These are phyloP conservation scores for Kryptolebias ocellatus DNA, from an alignment of 2,797 vertebrate species.

Conservation along the genomic window DNA sequence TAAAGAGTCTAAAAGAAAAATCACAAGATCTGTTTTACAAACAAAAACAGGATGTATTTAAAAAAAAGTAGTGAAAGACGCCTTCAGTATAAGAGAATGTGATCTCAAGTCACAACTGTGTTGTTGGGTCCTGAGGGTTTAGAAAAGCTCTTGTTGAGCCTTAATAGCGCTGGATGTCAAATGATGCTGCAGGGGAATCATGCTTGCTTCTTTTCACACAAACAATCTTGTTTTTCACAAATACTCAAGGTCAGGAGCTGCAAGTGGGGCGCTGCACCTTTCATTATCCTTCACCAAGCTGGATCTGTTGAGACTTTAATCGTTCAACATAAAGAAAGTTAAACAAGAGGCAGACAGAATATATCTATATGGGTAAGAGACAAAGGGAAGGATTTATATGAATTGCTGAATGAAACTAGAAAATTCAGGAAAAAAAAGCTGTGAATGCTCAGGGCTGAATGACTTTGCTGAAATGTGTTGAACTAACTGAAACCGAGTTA, in stretches of 20 bases:
- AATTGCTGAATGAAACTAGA: not conserved
- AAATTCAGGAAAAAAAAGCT: no score
- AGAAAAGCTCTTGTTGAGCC: not conserved
- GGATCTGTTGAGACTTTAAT: not conserved
- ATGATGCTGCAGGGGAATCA: slow-evolving; percentile 15
- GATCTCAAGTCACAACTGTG: slow-evolving; percentile 18
- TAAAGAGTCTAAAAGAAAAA: not conserved
- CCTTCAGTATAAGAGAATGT: no score
- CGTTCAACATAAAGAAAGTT: not conserved
- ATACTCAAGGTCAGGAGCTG: slow-evolving; percentile 47
- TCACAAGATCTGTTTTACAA: no score
- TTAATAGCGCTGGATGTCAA: slow-evolving; percentile 8
- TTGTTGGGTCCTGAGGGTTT: slow-evolving; percentile 13
- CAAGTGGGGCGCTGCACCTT: slow-evolving; percentile 44
- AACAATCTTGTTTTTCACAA: slow-evolving; percentile 38
- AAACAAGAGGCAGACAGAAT: slow-evolving; percentile 1
- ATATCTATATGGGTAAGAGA: not conserved
- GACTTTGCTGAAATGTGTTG: no score
- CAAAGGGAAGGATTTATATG: slow-evolving; percentile 4
- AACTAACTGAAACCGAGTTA: no score
- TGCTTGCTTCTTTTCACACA: slow-evolving; percentile 31
- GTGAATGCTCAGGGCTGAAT: no score
- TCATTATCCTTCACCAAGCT: slow-evolving; percentile 32
- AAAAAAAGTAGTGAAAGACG: no score
- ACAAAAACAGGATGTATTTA: not conserved